These are phyloP conservation scores for Hyphantria cunea DNA, from an alignment of 1,140 invertebrate species.

Conservation along the genomic window DNA sequence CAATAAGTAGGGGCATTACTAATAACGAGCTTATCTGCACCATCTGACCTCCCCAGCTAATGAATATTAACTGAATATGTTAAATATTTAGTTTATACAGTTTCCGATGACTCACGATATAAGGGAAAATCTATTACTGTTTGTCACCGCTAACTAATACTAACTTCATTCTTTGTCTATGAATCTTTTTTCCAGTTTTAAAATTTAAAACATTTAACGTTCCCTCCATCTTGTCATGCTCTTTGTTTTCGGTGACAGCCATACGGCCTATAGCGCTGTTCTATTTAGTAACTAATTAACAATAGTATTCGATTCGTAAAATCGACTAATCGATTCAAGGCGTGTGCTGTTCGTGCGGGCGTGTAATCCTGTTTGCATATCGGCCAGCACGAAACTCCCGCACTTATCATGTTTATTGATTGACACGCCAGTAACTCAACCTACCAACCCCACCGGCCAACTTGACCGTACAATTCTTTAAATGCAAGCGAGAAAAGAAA, in stretches of 20 bases:
- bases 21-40: slow-evolving; percentile 32
- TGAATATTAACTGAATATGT: slow-evolving; percentile 75
- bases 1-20: slow-evolving; percentile 21
- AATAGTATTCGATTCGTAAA: slow-evolving; percentile 34
- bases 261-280: neutral
- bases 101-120: slow-evolving; percentile 55
- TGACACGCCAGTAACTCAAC: slow-evolving; percentile 75
- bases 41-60: slow-evolving; percentile 65
- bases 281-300: slow-evolving; percentile 18
- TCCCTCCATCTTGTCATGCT: too few species aligned
- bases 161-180: too few species aligned
- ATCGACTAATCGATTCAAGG: slow-evolving; percentile 54
- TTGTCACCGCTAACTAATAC: neutral
- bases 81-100: slow-evolving; percentile 42
- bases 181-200: too few species aligned
- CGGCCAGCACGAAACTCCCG: slow-evolving; percentile 67
- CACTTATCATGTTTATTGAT: slow-evolving; percentile 81
- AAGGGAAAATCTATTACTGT: slow-evolving; percentile 6
- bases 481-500: slow-evolving; percentile 14
- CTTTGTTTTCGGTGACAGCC: neutral
- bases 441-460: slow-evolving; percentile 49
- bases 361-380: slow-evolving; percentile 76
- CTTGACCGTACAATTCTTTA: slow-evolving; percentile 26
- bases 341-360: slow-evolving; percentile 52
- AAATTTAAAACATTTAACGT: too few species aligned